Evolutionary conservation across 2,888 invertebrate species (phyloP), one percentile per base, ranked within the genome.

Genomic region (Platycheirus rosarum): DNA sequence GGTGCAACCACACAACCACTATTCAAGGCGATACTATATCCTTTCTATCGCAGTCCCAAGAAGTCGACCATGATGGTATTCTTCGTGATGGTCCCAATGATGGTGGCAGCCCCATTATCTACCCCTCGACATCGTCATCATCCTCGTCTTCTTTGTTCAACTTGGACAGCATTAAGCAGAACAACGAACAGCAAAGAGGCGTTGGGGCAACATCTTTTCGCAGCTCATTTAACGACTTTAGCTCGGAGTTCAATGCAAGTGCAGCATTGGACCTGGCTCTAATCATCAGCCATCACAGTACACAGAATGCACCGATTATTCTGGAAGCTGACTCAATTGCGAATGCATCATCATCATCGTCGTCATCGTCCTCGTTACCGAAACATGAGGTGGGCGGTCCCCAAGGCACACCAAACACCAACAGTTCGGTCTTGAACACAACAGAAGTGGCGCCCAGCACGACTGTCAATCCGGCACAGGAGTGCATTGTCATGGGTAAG

Each of bases 241-340:
- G 89, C 86, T 88, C 88, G 26, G 88, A 88, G 86, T 88, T 88
- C 85, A 88, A 88, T 86, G 88, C 88, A 29, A 89, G 88, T 84
- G 88, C 89, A 84, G 89, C 88, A 77, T 88, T 89, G 87, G 89
- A 89, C 86, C 88, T 89, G 85, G 87, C 88, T 87, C 87, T 89
- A 86, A 82, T 82, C 82, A 82, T 76, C 48, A 76, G 82, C 42
- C 76, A 63, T 62, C 69, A 68, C 32, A 89, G 88, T 86, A 88
- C 89, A 78, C 88, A 88, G 73, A 88, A 88, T 86, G 48, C 85
- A 65, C 62, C 85, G 55, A 82, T 84, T 76, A 80, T 85, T 53
- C 84, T 77, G 66, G 85, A 86, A 85, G 86, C 87, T 75, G 87
- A 87, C 86, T 87, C 87, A 85, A 88, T 88, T 86, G 86, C 86